phyloP scores from a whole-genome alignment of 2,888 invertebrate species.

The Drosophila neonasuta region DNA sequence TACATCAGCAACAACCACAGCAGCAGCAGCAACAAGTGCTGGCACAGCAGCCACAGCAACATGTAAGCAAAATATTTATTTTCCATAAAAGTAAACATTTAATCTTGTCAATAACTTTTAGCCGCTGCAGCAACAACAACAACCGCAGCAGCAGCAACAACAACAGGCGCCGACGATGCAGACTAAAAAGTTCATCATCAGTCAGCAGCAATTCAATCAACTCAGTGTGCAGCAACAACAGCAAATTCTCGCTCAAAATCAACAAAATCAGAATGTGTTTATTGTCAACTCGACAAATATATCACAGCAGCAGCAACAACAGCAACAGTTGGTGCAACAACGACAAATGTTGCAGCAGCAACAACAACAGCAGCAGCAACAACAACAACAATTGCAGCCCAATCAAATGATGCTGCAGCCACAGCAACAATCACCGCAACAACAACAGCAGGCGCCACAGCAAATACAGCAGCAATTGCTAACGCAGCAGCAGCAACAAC shows the following conservation, averaged over 20 bases:
- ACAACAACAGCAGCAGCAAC: conserved; percentile 68
- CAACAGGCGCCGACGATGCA: conserved; percentile 69
- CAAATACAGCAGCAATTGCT: conserved; percentile 68
- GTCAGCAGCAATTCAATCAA: conserved; percentile 86
- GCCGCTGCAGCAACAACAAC: conserved; percentile 55
- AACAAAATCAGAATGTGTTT: conserved; percentile 82
- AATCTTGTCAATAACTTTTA: conserved; percentile 10
- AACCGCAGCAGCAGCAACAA: conserved; percentile 54
- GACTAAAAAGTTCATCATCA: conserved; percentile 83
- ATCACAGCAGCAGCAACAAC: conserved; percentile 74
- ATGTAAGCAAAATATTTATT: conserved; percentile 32
- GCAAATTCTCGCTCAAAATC: conserved; percentile 82
- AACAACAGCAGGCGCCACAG: conserved; percentile 63
- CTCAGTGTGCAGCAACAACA: conserved; percentile 85
- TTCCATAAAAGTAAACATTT: not conserved
- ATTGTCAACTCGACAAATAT: conserved; percentile 81
- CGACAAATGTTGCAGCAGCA: conserved; percentile 49
- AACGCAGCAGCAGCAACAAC: conserved; percentile 68
- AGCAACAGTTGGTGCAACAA: conserved; percentile 71
- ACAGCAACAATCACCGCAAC: conserved; percentile 65
- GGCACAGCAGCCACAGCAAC: conserved; percentile 59
- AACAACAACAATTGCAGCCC: conserved; percentile 66
- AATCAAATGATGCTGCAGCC: conserved; percentile 63
- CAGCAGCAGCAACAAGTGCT: conserved; percentile 57
- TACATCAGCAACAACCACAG: conserved; percentile 48